These are phyloP conservation scores for Nasonia giraulti DNA, from an alignment of 1,140 invertebrate genomes.

Conservation along the genomic window DNA sequence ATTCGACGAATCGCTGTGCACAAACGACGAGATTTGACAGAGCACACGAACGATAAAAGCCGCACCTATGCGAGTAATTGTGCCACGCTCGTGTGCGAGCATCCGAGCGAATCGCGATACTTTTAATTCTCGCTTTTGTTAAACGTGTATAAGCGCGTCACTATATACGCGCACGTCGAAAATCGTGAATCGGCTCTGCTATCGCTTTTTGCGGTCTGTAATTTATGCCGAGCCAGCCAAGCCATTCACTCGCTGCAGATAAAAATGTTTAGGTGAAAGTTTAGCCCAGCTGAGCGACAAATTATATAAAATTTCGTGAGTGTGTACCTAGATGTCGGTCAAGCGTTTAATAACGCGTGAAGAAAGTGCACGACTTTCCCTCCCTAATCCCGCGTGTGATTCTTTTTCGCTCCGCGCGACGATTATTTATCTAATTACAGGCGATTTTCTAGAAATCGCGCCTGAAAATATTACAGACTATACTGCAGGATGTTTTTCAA, in stretches of 20 bases:
- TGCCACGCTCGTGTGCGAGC: constrained; percentile 31
- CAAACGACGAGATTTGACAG: not conserved
- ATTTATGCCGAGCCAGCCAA: constrained; percentile 43
- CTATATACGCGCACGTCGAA: no score
- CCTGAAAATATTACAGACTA: not conserved
- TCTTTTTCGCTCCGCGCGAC: not conserved
- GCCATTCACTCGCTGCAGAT: constrained; percentile 37
- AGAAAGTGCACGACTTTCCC: constrained; percentile 19
- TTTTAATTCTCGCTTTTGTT: constrained; percentile 4
- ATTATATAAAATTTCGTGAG: not conserved
- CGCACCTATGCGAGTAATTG: constrained; percentile 23
- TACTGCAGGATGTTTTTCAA: not conserved
- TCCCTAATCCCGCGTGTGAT: constrained; percentile 24
- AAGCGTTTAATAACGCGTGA: not conserved
- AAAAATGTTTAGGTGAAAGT: constrained; percentile 11
- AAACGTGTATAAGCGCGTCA: not conserved
- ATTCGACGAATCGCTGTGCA: not conserved
- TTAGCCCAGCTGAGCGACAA: not conserved
- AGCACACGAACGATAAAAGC: constrained; percentile 2
- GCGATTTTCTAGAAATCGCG: not conserved
- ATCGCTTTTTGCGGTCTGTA: not conserved
- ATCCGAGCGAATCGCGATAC: constrained; percentile 30
- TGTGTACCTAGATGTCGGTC: not conserved
- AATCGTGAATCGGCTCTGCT: not conserved
- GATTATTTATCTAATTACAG: constrained; percentile 20